phyloP scores from a whole-genome alignment of 2,888 invertebrate species.

The Litoditis marina region DNA sequence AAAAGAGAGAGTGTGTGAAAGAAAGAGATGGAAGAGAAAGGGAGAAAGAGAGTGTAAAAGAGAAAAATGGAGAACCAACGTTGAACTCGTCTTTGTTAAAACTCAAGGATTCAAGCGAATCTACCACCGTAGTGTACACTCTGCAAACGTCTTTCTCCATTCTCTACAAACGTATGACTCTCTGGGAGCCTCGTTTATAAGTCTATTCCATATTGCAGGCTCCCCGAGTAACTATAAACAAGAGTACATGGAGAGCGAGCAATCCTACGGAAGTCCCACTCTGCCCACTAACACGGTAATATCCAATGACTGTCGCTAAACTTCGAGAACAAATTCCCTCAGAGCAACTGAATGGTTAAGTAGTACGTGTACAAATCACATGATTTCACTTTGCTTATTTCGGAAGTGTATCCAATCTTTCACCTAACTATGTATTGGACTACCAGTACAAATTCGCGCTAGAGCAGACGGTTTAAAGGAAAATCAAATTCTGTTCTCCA shows the following conservation, averaged over 20 bases:
- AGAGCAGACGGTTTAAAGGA: too few species aligned
- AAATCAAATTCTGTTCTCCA: too few species aligned
- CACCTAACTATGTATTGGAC: too few species aligned
- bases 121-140: not conserved
- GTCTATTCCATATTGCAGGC: conserved; percentile 6
- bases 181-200: not conserved
- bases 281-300: conserved; percentile 17
- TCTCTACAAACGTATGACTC: not conserved
- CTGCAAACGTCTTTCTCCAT: not conserved
- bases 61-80: not conserved
- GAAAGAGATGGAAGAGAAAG: not conserved
- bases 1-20: too few species aligned
- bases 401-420: too few species aligned
- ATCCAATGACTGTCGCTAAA: too few species aligned
- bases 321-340: too few species aligned
- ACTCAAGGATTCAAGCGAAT: not conserved
- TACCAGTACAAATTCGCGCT: too few species aligned
- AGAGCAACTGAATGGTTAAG: too few species aligned
- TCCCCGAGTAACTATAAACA: conserved; percentile 14
- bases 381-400: too few species aligned
- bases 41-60: not conserved
- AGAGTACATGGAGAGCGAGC: conserved; percentile 14
- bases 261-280: conserved; percentile 18
- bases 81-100: not conserved
- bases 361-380: too few species aligned